phyloP scores from a whole-genome alignment of 2,797 vertebrate species.

The Corythornis leucogaster region DNA sequence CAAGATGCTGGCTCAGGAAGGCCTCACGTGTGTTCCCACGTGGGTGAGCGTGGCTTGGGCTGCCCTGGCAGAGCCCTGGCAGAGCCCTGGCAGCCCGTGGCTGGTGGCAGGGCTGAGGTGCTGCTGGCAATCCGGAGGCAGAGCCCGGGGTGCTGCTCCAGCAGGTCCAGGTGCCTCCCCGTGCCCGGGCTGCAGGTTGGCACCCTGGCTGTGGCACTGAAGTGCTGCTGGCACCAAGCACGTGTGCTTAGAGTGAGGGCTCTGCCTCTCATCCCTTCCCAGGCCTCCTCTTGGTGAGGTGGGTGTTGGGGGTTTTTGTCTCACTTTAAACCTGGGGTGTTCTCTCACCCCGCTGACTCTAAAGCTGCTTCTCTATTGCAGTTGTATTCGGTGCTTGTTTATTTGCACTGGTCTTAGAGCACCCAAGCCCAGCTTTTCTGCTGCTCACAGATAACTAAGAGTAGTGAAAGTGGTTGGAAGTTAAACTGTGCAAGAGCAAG shows the following conservation, averaged over 20 bases:
- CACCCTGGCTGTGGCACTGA: not conserved
- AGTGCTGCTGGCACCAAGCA: no score
- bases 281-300: not conserved
- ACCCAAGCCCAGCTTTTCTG: not conserved
- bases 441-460: rapidly evolving
- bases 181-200: not conserved
- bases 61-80: rapidly evolving
- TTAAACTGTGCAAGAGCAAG: not conserved
- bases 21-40: rapidly evolving
- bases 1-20: rapidly evolving
- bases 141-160: not conserved
- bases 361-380: not conserved
- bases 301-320: not conserved
- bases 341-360: not conserved
- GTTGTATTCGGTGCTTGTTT: not conserved
- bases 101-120: not conserved
- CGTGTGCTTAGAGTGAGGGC: no score
- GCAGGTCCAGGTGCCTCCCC: not conserved
- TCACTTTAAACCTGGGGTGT: not conserved
- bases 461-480: not conserved
- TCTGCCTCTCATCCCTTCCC: not conserved
- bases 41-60: not conserved
- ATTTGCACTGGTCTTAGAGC: not conserved
- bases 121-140: not conserved
- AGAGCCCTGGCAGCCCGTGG: not conserved